Percentiles rank a stretch among this genome's conserved stretches.
phyloP scores from a whole-genome alignment of 2,888 invertebrate genomes.

The Epirrhoe tristata region DNA sequence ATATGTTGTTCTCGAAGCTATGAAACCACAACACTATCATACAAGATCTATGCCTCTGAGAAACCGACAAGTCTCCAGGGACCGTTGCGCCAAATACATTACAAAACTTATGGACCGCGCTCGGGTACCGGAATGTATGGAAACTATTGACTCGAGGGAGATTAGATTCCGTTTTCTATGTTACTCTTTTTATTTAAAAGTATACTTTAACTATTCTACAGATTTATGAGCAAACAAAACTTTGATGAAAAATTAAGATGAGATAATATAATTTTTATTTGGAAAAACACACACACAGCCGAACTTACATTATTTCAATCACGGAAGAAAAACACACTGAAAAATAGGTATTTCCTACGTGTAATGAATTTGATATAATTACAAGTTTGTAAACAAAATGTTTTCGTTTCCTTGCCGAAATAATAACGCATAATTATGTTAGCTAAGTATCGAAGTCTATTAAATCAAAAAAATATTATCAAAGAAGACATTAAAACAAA shows the following conservation, averaged over 20 bases:
- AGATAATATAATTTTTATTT: too few species aligned
- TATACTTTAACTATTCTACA: neutral
- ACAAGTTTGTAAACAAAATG: neutral
- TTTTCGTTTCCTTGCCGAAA: neutral
- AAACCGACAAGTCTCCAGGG: conserved; percentile 45
- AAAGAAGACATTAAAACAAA: conserved; percentile 55
- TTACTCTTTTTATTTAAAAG: conserved; percentile 42
- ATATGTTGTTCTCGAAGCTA: conserved; percentile 15
- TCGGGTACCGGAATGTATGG: conserved; percentile 55
- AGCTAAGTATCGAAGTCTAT: conserved; percentile 25
- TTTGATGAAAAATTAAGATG: too few species aligned
- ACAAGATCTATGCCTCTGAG: conserved; percentile 35
- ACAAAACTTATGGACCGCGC: conserved; percentile 61
- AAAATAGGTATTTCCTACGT: too few species aligned
- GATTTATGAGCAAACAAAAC: too few species aligned
- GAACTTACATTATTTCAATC: too few species aligned
- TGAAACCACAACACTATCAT: conserved; percentile 34
- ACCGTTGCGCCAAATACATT: conserved; percentile 58
- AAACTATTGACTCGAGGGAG: conserved; percentile 57
- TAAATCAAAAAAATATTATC: conserved; percentile 51
- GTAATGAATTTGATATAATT: too few species aligned
- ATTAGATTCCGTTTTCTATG: conserved; percentile 43
- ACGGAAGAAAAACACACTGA: too few species aligned
- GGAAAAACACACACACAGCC: too few species aligned
- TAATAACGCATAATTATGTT: neutral